phyloP scores from a whole-genome alignment of 2,888 invertebrate species.

The Orthonevra nobilis region DNA sequence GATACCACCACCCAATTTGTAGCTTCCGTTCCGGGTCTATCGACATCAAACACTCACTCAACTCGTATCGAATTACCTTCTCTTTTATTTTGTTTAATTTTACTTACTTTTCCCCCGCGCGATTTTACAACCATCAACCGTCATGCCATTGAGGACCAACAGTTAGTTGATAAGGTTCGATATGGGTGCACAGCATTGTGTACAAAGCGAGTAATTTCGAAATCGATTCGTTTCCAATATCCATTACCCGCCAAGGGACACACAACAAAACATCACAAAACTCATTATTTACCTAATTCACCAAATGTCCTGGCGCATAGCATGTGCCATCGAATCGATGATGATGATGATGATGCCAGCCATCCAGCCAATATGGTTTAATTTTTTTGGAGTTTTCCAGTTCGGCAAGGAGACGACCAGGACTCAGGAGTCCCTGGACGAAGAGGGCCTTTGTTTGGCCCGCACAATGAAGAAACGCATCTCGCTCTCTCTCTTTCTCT shows the following conservation, averaged over 20 bases:
- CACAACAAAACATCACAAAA: constrained; percentile 34
- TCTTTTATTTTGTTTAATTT: constrained; percentile 34
- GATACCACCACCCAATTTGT: constrained; percentile 36
- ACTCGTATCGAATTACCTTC: constrained; percentile 59
- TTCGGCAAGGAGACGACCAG: no score
- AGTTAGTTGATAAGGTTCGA: constrained; percentile 27
- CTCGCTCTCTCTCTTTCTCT: no score
- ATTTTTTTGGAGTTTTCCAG: constrained; percentile 26
- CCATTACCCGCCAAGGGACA: constrained; percentile 47
- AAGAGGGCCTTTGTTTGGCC: constrained; percentile 47
- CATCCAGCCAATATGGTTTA: constrained; percentile 62
- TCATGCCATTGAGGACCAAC: constrained; percentile 27
- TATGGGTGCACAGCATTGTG: constrained; percentile 43
- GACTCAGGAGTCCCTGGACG: no score
- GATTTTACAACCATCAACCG: not conserved
- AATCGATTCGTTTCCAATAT: constrained; percentile 66
- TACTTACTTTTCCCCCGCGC: not conserved
- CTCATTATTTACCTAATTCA: constrained; percentile 66
- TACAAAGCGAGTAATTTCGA: constrained; percentile 34
- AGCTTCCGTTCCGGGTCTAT: constrained; percentile 40
- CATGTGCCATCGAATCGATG: constrained; percentile 66
- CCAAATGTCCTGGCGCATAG: constrained; percentile 65
- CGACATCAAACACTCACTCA: constrained; percentile 34
- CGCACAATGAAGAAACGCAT: constrained; percentile 37
- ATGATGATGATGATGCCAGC: constrained; percentile 15